These are phyloP conservation scores for Rotaria socialis DNA, from an alignment of 2,888 invertebrate genomes.

Conservation along the genomic window DNA sequence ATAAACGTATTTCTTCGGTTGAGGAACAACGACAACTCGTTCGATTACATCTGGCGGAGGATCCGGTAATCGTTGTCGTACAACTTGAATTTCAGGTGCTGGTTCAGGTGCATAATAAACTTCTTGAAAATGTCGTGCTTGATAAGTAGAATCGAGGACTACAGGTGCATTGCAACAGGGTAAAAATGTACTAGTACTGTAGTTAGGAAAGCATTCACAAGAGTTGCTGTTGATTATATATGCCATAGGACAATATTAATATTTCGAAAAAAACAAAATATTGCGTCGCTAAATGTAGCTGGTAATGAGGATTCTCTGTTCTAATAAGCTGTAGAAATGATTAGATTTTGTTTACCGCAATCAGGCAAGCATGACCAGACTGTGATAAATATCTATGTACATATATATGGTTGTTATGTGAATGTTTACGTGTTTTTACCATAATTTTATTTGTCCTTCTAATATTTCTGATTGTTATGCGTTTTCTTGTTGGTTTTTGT, in stretches of 20 bases:
- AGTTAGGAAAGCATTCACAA: background rate
- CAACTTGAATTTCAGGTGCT: conserved; percentile 39
- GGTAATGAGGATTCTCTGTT: background rate
- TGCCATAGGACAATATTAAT: background rate
- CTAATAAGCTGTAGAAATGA: background rate
- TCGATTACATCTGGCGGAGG: conserved; percentile 46
- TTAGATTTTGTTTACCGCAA: background rate
- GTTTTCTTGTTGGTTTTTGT: no score
- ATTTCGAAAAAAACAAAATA: no score
- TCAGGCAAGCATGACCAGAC: background rate
- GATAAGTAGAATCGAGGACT: background rate
- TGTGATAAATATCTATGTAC: background rate
- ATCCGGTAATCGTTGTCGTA: conserved; percentile 41
- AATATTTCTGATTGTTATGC: no score
- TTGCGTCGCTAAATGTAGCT: background rate
- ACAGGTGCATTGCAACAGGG: background rate
- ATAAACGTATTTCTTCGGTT: conserved; percentile 39
- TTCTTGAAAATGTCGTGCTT: conserved; percentile 40
- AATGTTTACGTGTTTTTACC: background rate
- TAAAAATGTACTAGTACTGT: background rate
- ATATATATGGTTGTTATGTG: background rate
- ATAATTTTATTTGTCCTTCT: background rate
- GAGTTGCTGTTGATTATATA: background rate
- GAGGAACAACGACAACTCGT: conserved; percentile 43
- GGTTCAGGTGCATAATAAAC: conserved; percentile 42